Evolutionary conservation across 2,888 invertebrate species (phyloP), one percentile per base, ranked within the genome.

Genomic region (Drosophila stalkeri): DNA sequence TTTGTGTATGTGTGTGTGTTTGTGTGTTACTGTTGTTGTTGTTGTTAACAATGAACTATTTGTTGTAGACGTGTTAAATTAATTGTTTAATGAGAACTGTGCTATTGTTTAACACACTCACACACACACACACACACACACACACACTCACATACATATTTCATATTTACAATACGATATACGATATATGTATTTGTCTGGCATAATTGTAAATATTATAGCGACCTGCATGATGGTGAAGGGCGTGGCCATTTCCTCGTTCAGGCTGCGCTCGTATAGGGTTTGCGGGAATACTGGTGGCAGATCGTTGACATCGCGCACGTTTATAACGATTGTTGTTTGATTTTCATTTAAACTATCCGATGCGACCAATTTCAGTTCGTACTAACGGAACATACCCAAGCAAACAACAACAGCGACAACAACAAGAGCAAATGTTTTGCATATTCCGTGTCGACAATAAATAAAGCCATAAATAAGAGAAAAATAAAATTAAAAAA

Each of bases 321-420:
- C 95, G 92, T 96, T 95, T 89, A 98, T 96, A 90, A 97, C 95
- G 83, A 98, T 96, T 72, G 95, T 95, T 84, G 97, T 97, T 89
- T 95, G 95, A 94, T 97, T 97, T 94, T 98, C 98, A 94, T 97
- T 97, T 93, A 97, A 95, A 92, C 97, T 97, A 94, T 97, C 97
- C 80, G 98, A 97, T 74, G 97, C 97, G 92, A 97, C 97, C 95
- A 97, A 95, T 93, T 96, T 96, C 94, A 97, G 94, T 94, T 97
- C 96, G 94, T 97, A 97, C 96, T 97, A 77, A 61, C 59, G 60
- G 16, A 9, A 31, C 47, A 62, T 7, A 51, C 69, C 52, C 68
- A 51, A 51, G 49, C 31, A 33, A 51, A 61, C 39, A 55, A 31
- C 47, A 49, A n/a, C 54, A 63, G 64, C 47, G 23, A 51, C 63